A percentile compares a stretch with the other conserved stretches of the same genome.
phyloP scores from a whole-genome alignment of 2,113 vertebrate genomes.

The Dipodomys ordii region DNA sequence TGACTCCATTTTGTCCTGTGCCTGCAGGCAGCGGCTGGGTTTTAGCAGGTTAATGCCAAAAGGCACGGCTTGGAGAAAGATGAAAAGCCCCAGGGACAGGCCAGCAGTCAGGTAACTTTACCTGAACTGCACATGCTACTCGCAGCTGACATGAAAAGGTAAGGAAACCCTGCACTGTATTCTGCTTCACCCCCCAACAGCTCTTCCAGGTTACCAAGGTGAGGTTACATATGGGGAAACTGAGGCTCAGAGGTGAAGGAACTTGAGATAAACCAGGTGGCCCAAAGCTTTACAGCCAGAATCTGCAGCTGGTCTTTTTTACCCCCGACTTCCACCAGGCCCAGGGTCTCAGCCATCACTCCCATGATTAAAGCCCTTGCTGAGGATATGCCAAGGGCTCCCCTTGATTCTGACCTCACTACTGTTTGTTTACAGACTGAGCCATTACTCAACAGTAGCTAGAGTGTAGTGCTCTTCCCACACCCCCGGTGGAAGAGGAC shows the following conservation, averaged over 20 bases:
- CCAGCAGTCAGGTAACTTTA: neutral
- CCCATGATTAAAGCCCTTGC: too few relatives aligned
- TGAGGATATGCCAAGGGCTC: fast-evolving
- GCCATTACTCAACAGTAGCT: neutral
- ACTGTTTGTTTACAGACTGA: neutral
- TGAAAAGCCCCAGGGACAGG: fast-evolving
- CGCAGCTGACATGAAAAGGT: neutral
- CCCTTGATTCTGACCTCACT: neutral
- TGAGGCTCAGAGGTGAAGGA: neutral
- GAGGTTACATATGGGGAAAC: neutral
- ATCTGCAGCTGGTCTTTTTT: neutral
- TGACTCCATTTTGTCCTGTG: neutral
- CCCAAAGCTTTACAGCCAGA: neutral
- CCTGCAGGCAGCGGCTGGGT: neutral
- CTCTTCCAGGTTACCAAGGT: neutral
- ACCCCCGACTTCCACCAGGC: too few relatives aligned
- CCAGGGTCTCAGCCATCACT: neutral
- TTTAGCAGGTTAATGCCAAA: neutral
- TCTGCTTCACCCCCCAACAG: neutral
- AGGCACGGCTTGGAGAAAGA: neutral
- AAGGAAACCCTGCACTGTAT: too few relatives aligned
- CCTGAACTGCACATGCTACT: fast-evolving
- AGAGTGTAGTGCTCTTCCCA: fast-evolving
- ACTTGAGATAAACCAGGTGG: neutral
- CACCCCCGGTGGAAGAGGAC: fast-evolving